Evolutionary conservation across 2,888 invertebrate genomes (phyloP), one percentile per base, ranked within the genome.

Genomic region (Dorcus parallelipipedus): DNA sequence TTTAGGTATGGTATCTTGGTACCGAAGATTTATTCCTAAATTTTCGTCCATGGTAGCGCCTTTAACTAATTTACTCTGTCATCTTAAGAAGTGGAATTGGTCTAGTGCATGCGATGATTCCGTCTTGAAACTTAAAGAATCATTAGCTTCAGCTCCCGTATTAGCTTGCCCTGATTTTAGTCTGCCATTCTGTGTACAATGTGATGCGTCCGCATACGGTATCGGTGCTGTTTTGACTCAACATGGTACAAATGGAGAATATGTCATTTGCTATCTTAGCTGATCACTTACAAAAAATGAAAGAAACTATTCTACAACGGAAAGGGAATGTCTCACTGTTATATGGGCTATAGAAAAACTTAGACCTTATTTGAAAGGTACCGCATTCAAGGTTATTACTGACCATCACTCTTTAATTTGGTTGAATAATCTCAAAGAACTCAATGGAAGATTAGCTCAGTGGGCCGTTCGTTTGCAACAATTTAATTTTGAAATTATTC

Each of bases 1-100:
- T 45, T 10, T 76, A 1, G 73, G 73, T 3, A 43, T 71, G 20
- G 63, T 62, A 4, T 64, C 66, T 0, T 76, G 70, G 69, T 77
- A 72, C 56, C 39, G 65, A 5, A 40, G 64, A 7, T 69, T 69
- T 39, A 49, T 69, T 8, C 55, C 41, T 26, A 41, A 58, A 33
- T 54, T 62, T 20, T 41, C 62, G 38, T 20, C 54, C 3, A 45
- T 68, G 1, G 51, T 49, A 6, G 47, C 47, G 9, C 62, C 62
- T 17, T 33, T 63, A 8, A 58, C 47, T 7, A 40, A 45, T 9
- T 26, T 63, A 7, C 38, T 53, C 7, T 55, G 55, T 48, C 58
- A 62, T 47, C 63, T 55, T 45, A 52, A 40, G 8, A 57, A 52
- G 20, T 66, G 52, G 39, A 33, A 14, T 7, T 70, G 66, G 70